phyloP scores from a whole-genome alignment of 2,113 vertebrate species.

The Lethenteron camtschaticum region DNA sequence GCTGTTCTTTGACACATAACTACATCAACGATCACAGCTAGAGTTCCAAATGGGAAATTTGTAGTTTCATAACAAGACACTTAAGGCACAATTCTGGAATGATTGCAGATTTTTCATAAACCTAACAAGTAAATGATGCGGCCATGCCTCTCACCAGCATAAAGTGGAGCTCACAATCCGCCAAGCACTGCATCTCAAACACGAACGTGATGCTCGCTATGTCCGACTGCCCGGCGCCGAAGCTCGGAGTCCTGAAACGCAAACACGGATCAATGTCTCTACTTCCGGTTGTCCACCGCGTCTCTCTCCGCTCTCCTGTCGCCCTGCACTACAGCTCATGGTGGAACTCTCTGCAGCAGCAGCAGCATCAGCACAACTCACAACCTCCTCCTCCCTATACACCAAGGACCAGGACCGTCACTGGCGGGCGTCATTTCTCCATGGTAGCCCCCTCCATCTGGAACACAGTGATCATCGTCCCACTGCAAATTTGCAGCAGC shows the following conservation, averaged over 20 bases:
- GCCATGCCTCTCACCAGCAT: constrained; percentile 35
- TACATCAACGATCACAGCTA: neutral
- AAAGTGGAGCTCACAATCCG: constrained; percentile 54
- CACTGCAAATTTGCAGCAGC: too few relatives aligned
- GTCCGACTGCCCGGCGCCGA: constrained; percentile 19
- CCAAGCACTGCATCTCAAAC: constrained; percentile 53
- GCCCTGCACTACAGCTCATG: too few relatives aligned
- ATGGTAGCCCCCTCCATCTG: too few relatives aligned
- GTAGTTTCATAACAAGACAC: neutral
- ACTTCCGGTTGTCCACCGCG: too few relatives aligned
- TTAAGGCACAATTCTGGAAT: too few relatives aligned
- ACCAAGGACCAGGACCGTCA: too few relatives aligned
- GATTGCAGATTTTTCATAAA: neutral
- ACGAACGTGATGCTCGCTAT: constrained; percentile 59
- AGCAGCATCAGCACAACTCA: too few relatives aligned
- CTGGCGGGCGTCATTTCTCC: too few relatives aligned
- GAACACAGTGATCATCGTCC: too few relatives aligned
- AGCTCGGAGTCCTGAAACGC: constrained; percentile 30
- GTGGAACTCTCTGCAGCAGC: too few relatives aligned
- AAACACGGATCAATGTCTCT: neutral
- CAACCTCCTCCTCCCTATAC: too few relatives aligned
- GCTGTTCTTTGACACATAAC: neutral
- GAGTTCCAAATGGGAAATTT: neutral
- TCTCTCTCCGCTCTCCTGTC: too few relatives aligned
- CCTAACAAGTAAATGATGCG: neutral